Evolutionary conservation across 2,888 invertebrate genomes (phyloP).

Genomic region (Netelia melanura): DNA sequence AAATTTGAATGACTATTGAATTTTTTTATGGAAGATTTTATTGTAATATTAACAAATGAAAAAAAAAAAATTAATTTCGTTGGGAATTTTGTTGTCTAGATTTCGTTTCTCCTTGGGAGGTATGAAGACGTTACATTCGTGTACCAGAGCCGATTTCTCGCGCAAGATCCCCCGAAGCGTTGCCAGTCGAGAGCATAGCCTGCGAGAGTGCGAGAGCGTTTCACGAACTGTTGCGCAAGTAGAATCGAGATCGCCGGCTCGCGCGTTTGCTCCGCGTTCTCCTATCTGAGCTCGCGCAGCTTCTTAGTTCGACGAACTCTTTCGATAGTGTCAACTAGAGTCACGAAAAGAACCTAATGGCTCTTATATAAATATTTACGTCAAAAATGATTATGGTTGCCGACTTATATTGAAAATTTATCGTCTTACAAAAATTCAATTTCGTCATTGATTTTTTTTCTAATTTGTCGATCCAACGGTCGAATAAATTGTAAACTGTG

Average conservation of each 20-base stretch:
- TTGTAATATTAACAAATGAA: neutral
- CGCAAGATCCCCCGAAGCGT: conserved; percentile 61
- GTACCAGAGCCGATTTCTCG: conserved; percentile 62
- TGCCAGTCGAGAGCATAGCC: conserved; percentile 33
- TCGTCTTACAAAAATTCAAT: too few species aligned
- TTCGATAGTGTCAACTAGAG: conserved; percentile 69
- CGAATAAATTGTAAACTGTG: too few species aligned
- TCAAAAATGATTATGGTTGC: neutral
- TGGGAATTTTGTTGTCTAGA: neutral
- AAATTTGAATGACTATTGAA: neutral
- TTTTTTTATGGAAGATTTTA: neutral
- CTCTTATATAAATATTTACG: conserved; percentile 4
- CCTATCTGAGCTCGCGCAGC: conserved; percentile 25
- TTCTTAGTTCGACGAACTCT: conserved; percentile 68
- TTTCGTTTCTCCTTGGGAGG: neutral
- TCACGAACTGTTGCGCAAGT: conserved; percentile 70
- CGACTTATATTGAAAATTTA: too few species aligned
- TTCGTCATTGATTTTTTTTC: too few species aligned
- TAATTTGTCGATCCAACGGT: too few species aligned
- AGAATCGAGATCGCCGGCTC: conserved; percentile 64
- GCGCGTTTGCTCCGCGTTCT: neutral
- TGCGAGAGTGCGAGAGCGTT: conserved; percentile 64
- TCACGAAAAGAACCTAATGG: conserved; percentile 61
- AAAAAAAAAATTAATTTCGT: conserved; percentile 18
- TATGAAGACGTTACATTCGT: conserved; percentile 51